Evolutionary conservation across 2,888 invertebrate genomes (phyloP), one percentile per base, ranked within the genome.

Genomic region (Apomyelois bistriatella): DNA sequence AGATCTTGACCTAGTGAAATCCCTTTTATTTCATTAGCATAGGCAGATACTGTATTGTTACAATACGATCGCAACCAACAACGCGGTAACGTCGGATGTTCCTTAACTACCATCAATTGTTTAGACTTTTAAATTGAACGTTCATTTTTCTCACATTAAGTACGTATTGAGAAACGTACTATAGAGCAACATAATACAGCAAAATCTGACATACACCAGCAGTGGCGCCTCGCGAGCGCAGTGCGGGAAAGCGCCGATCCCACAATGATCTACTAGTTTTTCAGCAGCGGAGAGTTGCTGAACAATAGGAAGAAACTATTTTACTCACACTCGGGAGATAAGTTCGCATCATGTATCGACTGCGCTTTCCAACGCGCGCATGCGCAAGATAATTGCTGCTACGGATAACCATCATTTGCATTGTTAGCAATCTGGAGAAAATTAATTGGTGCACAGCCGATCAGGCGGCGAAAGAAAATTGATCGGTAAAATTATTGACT

Each of bases 271-370:
- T 61, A 54, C 58, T 57, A 62, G 69, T 81, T 83, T 81, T 85
- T 82, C 72, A 73, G 66, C 60, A 63, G 64, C 58, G 64, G 59
- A 68, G 67, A 64, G 62, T 61, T 65, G 64, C 60, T 63, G 65
- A 85, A 89, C 89, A 89, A 89, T 89, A 80, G 85, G 83, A 86
- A 79, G 85, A 86, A 85, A 85, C 78, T 73, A 73, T 71, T 74
- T 72, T 78, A 84, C 82, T 82, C 82, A 82, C 82, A 80, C 70
- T 70, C 65, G 61, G 71, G 74, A 76, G 75, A 67, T 67, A 65
- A 68, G 72, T 73, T 76, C 74, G 75, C 74, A 68, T 65, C 74
- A 66, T 66, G 73, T 73, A 71, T 70, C 74, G 74, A 66, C 71
- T 46, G 46, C 76, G 83, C 88, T 89, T 88, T 87, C 89, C 79